Base-by-base conservation (phyloP, 2,797 vertebrate genomes). In the Acrossocheilus wenchowensis region DNA sequence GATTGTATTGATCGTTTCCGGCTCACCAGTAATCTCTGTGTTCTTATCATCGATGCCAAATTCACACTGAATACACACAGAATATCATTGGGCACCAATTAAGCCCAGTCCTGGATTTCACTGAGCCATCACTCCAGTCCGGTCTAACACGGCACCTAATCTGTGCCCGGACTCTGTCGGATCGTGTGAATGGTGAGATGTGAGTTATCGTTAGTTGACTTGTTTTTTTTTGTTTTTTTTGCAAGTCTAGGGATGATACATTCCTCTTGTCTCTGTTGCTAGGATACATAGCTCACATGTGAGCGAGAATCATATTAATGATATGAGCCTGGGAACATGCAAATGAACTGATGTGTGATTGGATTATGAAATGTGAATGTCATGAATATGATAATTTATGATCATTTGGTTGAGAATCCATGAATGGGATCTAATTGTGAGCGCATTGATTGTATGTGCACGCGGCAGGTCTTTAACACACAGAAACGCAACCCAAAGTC, bases 251-350 rank as follows among this genome's bases (percentile, higher is more conserved):
- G 68, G 82, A 87, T 84, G 88, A 88, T 83, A 64, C 83, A 57
- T 90, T 88, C 85, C 82, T 66, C 74, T 86, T 57, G 85, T 78
- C 75, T 84, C 88, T 88, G 90, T 91, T 91, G 90, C 90, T 91
- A 91, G 89, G 89, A 89, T 88, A 91, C 90, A 84, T 82, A 66
- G 83, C 83, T 84, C 83, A 87, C 88, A 87, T 86, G 85, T 89
- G 87, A 87, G 52, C 81, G 45, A 87, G 88, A 89, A 88, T 89
- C 89, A 88, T 86, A 89, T 90, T 90, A 91, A 90, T 90, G 87
- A 89, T 84, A 87, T 60, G 85, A 81, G 85, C 78, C 88, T 87
- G 87, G 74, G 88, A 86, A 86, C 88, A 88, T 90, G 88, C 82
- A 89, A 90, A 90, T 89, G 8, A 91, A 83, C 72, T 75, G 83